Evolutionary conservation across 2,113 vertebrate genomes (phyloP).

Genomic region (Natator depressus): DNA sequence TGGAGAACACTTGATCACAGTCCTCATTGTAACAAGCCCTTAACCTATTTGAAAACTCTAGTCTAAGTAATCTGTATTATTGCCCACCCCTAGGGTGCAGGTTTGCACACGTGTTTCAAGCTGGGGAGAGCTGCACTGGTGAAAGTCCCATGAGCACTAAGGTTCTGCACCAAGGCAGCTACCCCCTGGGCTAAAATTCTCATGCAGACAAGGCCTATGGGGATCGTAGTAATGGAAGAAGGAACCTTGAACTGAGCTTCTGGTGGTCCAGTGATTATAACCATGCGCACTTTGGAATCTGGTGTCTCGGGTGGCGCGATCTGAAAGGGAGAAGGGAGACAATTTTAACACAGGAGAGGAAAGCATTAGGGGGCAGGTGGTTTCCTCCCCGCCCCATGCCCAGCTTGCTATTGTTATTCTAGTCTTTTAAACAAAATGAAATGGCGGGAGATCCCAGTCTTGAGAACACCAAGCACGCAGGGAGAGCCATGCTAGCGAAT

Average conservation of each 20-base stretch:
- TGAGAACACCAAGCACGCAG: not conserved
- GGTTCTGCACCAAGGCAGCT: not conserved
- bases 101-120: not conserved
- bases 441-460: not conserved
- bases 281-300: constrained; percentile 95
- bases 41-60: not conserved
- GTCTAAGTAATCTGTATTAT: not conserved
- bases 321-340: constrained; percentile 64
- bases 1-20: not conserved
- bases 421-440: not conserved
- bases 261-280: constrained; percentile 94
- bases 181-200: not conserved
- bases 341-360: accelerated
- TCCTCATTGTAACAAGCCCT: not conserved
- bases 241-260: constrained; percentile 97
- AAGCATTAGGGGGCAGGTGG: accelerated
- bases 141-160: not conserved
- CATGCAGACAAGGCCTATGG: not conserved
- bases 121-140: not conserved
- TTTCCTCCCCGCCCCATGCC: not conserved
- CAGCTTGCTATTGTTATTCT: too few species aligned
- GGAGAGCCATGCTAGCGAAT: not conserved
- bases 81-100: not conserved
- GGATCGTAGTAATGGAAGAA: accelerated
- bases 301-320: constrained; percentile 93